These are phyloP conservation scores for Sebastes minor DNA, from an alignment of 2,797 vertebrate genomes.

Conservation along the genomic window DNA sequence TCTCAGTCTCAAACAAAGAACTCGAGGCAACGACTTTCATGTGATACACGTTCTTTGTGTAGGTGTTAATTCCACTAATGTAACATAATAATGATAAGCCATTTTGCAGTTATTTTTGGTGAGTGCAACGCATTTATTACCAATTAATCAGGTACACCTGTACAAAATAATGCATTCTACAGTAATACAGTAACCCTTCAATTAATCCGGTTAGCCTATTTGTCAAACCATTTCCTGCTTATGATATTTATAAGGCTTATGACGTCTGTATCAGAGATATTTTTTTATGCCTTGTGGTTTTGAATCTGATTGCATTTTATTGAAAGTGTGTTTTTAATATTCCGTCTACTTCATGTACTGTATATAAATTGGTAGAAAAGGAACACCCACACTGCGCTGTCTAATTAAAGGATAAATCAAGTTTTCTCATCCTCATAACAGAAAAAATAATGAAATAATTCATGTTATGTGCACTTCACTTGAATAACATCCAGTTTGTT, in stretches of 20 bases:
- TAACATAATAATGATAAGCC: conserved; percentile 5
- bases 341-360: neutral
- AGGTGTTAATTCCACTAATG: conserved; percentile 15
- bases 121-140: neutral
- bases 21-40: conserved; percentile 55
- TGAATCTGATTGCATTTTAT: neutral
- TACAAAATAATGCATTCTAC: neutral
- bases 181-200: neutral
- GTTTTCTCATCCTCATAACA: neutral
- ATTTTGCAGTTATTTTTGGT: neutral
- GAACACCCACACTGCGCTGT: neutral
- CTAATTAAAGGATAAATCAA: neutral
- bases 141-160: conserved; percentile 6
- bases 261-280: neutral
- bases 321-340: neutral
- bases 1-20: conserved; percentile 61
- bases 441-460: neutral
- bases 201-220: conserved; percentile 5
- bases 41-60: conserved; percentile 46
- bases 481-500: neutral
- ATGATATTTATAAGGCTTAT: neutral
- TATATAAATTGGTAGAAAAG: neutral
- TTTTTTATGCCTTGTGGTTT: neutral
- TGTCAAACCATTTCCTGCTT: neutral
- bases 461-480: neutral